These are phyloP conservation scores for Helogale parvula DNA, from an alignment of 2,113 vertebrate genomes.

Conservation along the genomic window DNA sequence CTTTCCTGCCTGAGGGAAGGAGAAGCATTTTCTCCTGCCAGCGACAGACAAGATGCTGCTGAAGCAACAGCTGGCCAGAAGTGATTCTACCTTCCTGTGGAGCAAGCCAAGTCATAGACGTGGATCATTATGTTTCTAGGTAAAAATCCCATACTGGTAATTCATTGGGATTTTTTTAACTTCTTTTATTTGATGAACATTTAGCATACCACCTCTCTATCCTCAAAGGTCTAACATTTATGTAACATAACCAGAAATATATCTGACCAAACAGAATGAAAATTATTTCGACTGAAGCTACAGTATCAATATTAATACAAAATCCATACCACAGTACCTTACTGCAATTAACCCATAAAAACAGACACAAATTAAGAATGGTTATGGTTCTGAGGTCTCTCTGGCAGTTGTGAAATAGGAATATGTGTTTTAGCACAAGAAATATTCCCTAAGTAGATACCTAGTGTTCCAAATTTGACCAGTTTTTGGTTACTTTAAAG, in stretches of 20 bases:
- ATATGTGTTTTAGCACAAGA: slow-evolving; percentile 13
- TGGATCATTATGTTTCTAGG: slow-evolving; percentile 18
- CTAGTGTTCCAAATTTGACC: neutral
- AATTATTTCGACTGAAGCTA: neutral
- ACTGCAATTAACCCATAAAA: neutral
- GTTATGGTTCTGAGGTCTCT: neutral
- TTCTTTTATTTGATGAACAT: slow-evolving; percentile 42
- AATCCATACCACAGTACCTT: neutral
- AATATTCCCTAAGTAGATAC: neutral
- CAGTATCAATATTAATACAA: slow-evolving; percentile 2
- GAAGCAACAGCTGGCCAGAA: slow-evolving; percentile 62
- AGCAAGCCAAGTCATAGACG: neutral
- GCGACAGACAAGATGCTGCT: neutral
- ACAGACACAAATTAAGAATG: neutral
- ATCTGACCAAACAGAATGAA: neutral
- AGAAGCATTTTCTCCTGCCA: slow-evolving; percentile 23
- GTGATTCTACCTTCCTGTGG: slow-evolving; percentile 44
- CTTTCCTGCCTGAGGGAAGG: slow-evolving; percentile 30
- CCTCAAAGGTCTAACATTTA: slow-evolving; percentile 17
- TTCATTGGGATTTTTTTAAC: slow-evolving; percentile 22
- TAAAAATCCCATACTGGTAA: slow-evolving; percentile 39
- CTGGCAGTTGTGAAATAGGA: neutral
- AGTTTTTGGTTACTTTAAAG: neutral
- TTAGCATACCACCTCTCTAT: neutral
- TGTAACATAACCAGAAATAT: neutral